Percentiles rank a stretch among this genome's conserved stretches.
phyloP scores from a whole-genome alignment of 2,888 invertebrate genomes.

The Apeira syringaria region DNA sequence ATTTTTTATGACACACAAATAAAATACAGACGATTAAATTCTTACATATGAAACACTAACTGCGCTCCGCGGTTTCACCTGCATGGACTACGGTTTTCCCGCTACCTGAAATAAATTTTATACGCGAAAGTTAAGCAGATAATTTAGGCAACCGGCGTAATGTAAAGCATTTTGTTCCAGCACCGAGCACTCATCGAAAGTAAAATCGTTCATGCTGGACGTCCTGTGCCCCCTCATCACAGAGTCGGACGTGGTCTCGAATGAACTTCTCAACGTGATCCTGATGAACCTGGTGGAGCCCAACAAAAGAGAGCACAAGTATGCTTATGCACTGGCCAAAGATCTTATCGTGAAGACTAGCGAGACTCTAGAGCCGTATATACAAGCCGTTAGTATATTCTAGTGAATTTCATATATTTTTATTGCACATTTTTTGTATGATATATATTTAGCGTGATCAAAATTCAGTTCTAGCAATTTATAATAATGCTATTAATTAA shows the following conservation, averaged over 20 bases:
- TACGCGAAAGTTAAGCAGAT: no score
- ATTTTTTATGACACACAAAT: no score
- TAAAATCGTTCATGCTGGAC: conserved; percentile 98
- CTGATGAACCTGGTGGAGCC: conserved; percentile 97
- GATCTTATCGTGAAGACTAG: conserved; percentile 96
- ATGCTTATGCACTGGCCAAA: conserved; percentile 95
- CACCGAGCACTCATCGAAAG: conserved; percentile 97
- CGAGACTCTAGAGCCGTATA: conserved; percentile 96
- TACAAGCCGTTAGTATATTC: conserved; percentile 89
- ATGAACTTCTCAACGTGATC: conserved; percentile 96
- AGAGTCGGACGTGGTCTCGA: conserved; percentile 97
- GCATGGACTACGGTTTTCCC: no score
- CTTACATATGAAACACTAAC: no score
- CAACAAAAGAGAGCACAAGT: conserved; percentile 93
- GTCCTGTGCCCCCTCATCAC: conserved; percentile 96
- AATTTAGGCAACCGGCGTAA: no score
- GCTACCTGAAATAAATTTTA: no score
- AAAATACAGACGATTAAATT: no score
- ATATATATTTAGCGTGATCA: no score
- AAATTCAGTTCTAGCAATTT: no score
- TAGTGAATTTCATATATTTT: neutral
- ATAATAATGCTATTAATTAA: no score
- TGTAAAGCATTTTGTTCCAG: conserved; percentile 82
- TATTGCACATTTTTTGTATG: no score
- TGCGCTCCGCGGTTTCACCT: no score